Evolutionary conservation across 2,888 invertebrate genomes (phyloP).

Genomic region (Philaethria dido): DNA sequence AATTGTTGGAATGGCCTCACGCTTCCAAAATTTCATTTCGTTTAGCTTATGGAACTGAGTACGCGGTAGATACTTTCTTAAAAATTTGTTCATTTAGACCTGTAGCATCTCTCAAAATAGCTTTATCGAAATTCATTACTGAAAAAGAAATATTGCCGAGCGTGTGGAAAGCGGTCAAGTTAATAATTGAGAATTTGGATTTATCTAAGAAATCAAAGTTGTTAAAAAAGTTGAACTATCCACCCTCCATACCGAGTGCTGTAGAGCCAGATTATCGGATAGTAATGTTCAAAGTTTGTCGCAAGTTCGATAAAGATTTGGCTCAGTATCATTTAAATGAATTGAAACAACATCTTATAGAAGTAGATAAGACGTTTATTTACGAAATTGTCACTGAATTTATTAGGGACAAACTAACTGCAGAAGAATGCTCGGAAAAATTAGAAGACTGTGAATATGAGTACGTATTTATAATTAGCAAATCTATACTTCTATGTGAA

Average conservation of each 20-base stretch:
- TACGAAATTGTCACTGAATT: slow-evolving; percentile 46
- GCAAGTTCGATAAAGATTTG: slow-evolving; percentile 42
- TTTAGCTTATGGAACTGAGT: slow-evolving; percentile 50
- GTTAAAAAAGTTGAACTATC: slow-evolving; percentile 38
- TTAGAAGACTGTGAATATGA: slow-evolving; percentile 16
- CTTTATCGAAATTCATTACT: slow-evolving; percentile 48
- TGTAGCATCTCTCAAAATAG: slow-evolving; percentile 52
- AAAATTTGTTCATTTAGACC: slow-evolving; percentile 52
- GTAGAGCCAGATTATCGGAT: slow-evolving; percentile 57
- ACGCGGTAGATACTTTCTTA: slow-evolving; percentile 47
- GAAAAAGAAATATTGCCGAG: slow-evolving; percentile 45
- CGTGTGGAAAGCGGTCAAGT: slow-evolving; percentile 59
- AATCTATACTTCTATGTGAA: slow-evolving; percentile 56
- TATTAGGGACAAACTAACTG: slow-evolving; percentile 45
- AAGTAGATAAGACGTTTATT: slow-evolving; percentile 49
- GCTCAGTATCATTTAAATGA: slow-evolving; percentile 48
- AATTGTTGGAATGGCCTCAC: slow-evolving; percentile 52
- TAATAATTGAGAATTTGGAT: slow-evolving; percentile 47
- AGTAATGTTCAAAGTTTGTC: slow-evolving; percentile 50
- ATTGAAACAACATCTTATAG: slow-evolving; percentile 51
- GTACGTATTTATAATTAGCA: slow-evolving; percentile 54
- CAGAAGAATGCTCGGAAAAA: slow-evolving; percentile 36
- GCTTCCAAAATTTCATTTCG: slow-evolving; percentile 54
- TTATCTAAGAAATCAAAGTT: slow-evolving; percentile 22
- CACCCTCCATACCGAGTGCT: slow-evolving; percentile 48